phyloP scores from a whole-genome alignment of 2,888 invertebrate species.

The Anorthoa munda region DNA sequence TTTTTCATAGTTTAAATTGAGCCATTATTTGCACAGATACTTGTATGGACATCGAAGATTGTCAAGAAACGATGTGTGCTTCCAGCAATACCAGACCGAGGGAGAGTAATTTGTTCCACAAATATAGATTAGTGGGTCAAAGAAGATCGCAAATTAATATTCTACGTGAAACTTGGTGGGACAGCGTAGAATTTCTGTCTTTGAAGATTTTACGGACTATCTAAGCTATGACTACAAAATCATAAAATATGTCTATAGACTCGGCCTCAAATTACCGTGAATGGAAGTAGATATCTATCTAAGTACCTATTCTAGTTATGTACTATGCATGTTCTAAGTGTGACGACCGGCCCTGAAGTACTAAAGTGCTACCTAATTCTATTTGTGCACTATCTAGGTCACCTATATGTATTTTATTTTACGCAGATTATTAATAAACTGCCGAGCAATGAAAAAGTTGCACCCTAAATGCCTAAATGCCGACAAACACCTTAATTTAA shows the following conservation, averaged over 20 bases:
- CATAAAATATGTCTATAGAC: neutral
- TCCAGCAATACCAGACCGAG: neutral
- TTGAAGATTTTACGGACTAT: neutral
- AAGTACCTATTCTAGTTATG: neutral
- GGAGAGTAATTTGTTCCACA: too few species aligned
- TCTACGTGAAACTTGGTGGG: neutral
- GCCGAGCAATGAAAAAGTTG: too few species aligned
- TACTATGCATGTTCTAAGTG: slow-evolving; percentile 16
- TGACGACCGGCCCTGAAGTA: slow-evolving; percentile 24
- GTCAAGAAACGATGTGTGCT: neutral
- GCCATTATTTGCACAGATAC: slow-evolving; percentile 31
- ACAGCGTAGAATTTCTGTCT: neutral
- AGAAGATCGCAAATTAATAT: neutral
- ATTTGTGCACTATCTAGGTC: slow-evolving; percentile 30
- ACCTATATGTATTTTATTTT: neutral
- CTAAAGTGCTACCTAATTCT: slow-evolving; percentile 28
- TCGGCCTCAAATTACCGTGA: slow-evolving; percentile 17
- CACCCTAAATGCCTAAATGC: too few species aligned
- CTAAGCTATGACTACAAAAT: neutral
- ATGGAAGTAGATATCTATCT: slow-evolving; percentile 1
- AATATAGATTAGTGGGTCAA: neutral
- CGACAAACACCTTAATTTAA: too few species aligned
- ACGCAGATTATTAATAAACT: neutral
- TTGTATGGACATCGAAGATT: neutral
- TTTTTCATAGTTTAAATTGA: neutral